Base-by-base conservation (phyloP, 2,113 vertebrate genomes). In the Nanger granti region DNA sequence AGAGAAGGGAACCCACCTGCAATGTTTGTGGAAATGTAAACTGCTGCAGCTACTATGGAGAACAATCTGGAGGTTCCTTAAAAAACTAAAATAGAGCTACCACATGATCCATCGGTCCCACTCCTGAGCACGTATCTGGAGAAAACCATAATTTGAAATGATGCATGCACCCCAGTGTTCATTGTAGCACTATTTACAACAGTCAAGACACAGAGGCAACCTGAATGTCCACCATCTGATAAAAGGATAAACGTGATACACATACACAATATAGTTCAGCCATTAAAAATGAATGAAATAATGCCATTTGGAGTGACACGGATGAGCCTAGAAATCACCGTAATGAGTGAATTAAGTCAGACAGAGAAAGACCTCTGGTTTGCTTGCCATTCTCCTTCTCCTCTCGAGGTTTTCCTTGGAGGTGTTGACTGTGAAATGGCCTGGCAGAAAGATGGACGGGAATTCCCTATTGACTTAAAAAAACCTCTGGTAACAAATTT, bases 41-140 rank as follows among this genome's bases (percentile, higher is more conserved):
- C 26, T 28, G 76, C 24, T 15, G 6, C 24, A 28, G 37, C 13
- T 28, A 28, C 24, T 15, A 4, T 15, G 76, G 76, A 47, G 41
- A 28, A 47, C 41, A 79, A 28, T 28, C 41, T 47, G 24, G 3
- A 47, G 41, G 24, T 28, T 47, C 76, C 41, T 47, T 29, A 79
- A 79, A 44, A 44, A 4, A 41, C 73, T 76, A 26, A 41, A 17
- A 17, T 3, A 47, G 7, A 80, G 41, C 26, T 9, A 9, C 76
- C 41, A 8, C 8, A 47, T 1, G 14, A 29, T 5, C 44, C 44
- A 17, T 8, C 41, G 0, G 14, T 29, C 7, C 76, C 44, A 47
- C 44, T 47, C 13, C 26, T 5, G 7, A 29, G 44, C 76, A 29
- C 1, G 2, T 3, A 47, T 28, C 76, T 47, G 76, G 26, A 47